Conservation (phyloP, 2,888 invertebrate species). For the Petrolisthes manimaculis region DNA sequence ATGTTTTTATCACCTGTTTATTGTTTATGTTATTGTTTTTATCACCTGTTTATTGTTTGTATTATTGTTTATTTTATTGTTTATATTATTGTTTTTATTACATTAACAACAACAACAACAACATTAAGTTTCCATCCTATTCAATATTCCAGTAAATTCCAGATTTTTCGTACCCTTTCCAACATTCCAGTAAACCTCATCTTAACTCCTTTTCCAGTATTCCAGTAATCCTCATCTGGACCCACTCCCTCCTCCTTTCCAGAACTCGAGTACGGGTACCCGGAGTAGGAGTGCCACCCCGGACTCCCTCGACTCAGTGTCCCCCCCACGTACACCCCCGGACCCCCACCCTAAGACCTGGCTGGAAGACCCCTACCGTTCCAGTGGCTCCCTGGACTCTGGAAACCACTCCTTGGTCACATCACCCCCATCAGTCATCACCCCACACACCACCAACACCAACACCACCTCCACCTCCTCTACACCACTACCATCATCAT, state of each 20-base stretch:
- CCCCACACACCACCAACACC: constrained; percentile 62
- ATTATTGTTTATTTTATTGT: too few relatives aligned
- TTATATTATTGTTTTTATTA: too few relatives aligned
- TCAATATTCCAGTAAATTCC: too few relatives aligned
- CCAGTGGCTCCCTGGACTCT: constrained; percentile 59
- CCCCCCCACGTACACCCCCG: constrained; percentile 71
- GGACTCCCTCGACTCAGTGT: constrained; percentile 86
- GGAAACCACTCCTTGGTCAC: constrained; percentile 53
- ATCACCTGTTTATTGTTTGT: too few relatives aligned
- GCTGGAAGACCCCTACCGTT: constrained; percentile 57
- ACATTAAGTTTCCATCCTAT: too few relatives aligned
- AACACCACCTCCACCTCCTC: constrained; percentile 71
- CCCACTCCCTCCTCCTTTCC: constrained; percentile 54
- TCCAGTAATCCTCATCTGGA: not conserved
- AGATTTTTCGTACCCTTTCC: too few relatives aligned
- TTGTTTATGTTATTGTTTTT: too few relatives aligned
- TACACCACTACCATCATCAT: constrained; percentile 64
- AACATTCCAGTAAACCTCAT: too few relatives aligned
- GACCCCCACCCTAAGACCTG: constrained; percentile 67
- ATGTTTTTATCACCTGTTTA: too few relatives aligned
- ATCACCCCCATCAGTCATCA: constrained; percentile 67
- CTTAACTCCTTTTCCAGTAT: too few relatives aligned
- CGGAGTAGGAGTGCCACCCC: constrained; percentile 83
- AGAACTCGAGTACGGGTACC: constrained; percentile 82
- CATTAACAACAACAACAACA: too few relatives aligned